These are phyloP conservation scores for Trimorus sp. DNA, from an alignment of 2,888 invertebrate genomes.

Conservation along the genomic window DNA sequence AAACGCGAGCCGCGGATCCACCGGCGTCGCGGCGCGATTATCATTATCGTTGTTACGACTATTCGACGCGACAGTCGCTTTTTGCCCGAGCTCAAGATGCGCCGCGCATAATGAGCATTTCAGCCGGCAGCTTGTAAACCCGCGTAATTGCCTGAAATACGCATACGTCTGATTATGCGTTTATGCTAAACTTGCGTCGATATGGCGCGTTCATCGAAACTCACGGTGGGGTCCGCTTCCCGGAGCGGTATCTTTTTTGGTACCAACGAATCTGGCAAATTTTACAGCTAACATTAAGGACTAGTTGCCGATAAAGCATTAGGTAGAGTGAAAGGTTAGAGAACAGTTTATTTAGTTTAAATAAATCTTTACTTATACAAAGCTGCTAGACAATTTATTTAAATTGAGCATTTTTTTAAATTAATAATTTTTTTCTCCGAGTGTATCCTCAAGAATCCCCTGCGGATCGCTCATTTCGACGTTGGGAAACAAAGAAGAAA, in stretches of 20 bases:
- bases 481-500: no score
- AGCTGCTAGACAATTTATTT: no score
- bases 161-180: constrained; percentile 62
- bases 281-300: no score
- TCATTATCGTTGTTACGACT: constrained; percentile 51
- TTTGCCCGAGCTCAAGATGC: constrained; percentile 61
- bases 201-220: constrained; percentile 63
- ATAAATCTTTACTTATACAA: no score
- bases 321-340: no score
- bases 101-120: constrained; percentile 64
- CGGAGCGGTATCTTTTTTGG: constrained; percentile 42
- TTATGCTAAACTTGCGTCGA: constrained; percentile 59
- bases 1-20: constrained; percentile 2
- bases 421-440: no score
- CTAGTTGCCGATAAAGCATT: no score
- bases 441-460: no score
- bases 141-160: constrained; percentile 62
- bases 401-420: no score
- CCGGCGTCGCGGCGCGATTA: constrained; percentile 40
- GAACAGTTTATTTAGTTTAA: no score
- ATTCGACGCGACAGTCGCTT: constrained; percentile 60
- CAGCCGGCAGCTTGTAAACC: constrained; percentile 63
- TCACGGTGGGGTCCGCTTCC: constrained; percentile 52
- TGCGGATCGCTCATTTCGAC: no score
- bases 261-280: no score